Evolutionary conservation across 1,140 invertebrate genomes (phyloP).

Genomic region (Pogonomyrmex californicus): DNA sequence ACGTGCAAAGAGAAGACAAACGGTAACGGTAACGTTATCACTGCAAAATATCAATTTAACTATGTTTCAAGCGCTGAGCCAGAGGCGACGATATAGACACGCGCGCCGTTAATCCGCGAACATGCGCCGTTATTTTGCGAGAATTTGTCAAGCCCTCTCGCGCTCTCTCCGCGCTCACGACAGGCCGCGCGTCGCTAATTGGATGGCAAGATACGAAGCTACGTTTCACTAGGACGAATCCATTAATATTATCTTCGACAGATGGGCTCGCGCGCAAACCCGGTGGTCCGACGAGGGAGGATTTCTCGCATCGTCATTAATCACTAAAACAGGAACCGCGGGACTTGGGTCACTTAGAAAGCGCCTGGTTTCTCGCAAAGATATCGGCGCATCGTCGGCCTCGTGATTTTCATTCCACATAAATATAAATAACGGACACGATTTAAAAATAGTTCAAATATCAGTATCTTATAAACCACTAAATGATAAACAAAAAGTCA

Average conservation of each 20-base stretch:
- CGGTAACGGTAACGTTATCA: slow-evolving; percentile 12
- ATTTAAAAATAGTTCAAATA: too few relatives aligned
- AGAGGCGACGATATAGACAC: slow-evolving; percentile 41
- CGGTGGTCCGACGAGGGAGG: slow-evolving; percentile 67
- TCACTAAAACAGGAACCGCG: slow-evolving; percentile 62
- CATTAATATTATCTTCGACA: slow-evolving; percentile 72
- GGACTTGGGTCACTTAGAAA: slow-evolving; percentile 62
- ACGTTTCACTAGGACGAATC: slow-evolving; percentile 63
- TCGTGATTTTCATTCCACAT: background rate
- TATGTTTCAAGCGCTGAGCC: slow-evolving; percentile 28
- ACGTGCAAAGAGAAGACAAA: slow-evolving; percentile 32
- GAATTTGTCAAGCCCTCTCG: slow-evolving; percentile 66
- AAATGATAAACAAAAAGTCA: too few relatives aligned
- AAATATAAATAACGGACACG: too few relatives aligned
- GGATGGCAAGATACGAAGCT: slow-evolving; percentile 63
- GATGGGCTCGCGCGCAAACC: slow-evolving; percentile 61
- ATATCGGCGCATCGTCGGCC: slow-evolving; percentile 9
- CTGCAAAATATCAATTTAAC: slow-evolving; percentile 23
- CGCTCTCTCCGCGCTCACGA: slow-evolving; percentile 49
- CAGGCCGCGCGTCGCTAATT: slow-evolving; percentile 60
- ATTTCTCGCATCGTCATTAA: slow-evolving; percentile 70
- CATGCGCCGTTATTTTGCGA: slow-evolving; percentile 47
- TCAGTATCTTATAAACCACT: too few relatives aligned
- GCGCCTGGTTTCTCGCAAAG: slow-evolving; percentile 42
- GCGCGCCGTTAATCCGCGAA: slow-evolving; percentile 48